Evolutionary conservation across 2,113 vertebrate genomes (phyloP).

Genomic region (Turnix velox): DNA sequence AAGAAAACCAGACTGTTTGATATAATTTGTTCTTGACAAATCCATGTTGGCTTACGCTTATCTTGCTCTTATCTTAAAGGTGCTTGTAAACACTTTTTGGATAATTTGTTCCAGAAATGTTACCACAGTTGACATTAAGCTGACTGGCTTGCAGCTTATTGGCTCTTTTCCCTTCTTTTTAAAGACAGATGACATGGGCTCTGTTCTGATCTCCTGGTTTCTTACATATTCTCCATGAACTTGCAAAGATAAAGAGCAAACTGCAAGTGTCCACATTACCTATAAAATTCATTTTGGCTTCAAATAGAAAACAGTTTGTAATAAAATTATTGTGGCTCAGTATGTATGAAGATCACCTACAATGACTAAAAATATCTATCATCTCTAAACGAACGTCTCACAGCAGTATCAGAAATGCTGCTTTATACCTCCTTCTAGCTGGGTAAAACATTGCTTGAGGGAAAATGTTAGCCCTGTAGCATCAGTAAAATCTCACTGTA

Average conservation of each 20-base stretch:
- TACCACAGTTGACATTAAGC: slow-evolving; percentile 18
- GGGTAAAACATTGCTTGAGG: background rate
- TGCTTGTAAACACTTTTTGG: background rate
- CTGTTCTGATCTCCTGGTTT: background rate
- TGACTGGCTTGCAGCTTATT: slow-evolving; percentile 11
- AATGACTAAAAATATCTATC: background rate
- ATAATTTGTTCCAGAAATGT: slow-evolving; percentile 26
- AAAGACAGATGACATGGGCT: background rate
- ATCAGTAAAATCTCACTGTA: background rate
- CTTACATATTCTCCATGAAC: background rate
- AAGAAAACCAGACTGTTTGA: background rate
- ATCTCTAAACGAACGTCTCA: background rate
- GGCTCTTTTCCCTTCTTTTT: background rate
- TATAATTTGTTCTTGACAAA: slow-evolving; percentile 8
- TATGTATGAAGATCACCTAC: background rate
- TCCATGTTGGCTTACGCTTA: background rate
- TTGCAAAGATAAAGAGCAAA: background rate
- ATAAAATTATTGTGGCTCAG: background rate
- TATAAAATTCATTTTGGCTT: background rate
- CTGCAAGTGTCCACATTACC: background rate
- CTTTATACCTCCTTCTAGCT: background rate
- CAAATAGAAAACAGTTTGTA: background rate
- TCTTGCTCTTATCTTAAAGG: background rate
- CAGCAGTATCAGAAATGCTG: background rate
- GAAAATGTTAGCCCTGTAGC: background rate